A percentile compares a stretch with the other conserved stretches of the same genome.
Conservation (phyloP, 2,888 invertebrate genomes). For the Dryomyza anilis region DNA sequence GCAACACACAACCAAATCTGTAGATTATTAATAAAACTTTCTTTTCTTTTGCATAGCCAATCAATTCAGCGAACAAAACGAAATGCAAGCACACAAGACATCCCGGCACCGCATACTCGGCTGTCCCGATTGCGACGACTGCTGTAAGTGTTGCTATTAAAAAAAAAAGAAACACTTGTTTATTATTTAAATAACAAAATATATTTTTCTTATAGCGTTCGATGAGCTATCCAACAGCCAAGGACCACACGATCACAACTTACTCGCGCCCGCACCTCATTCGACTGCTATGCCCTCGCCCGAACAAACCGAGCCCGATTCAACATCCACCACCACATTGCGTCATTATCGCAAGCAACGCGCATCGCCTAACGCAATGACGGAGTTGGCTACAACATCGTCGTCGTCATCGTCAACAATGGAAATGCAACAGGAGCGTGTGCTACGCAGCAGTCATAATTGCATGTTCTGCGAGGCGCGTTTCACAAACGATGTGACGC, state of each 20-base stretch:
- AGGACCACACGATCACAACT: conserved; percentile 15
- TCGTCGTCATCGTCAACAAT: conserved; percentile 7
- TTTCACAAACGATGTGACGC: conserved; percentile 49
- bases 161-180: no score
- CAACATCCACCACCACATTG: conserved; percentile 48
- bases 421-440: conserved; percentile 30
- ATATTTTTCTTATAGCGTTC: conserved; percentile 14
- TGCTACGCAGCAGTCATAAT: conserved; percentile 44
- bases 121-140: conserved; percentile 54
- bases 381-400: no score
- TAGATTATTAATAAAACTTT: no score
- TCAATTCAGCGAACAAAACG: no score
- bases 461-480: conserved; percentile 50
- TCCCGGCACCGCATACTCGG: conserved; percentile 48
- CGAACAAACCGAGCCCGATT: conserved; percentile 56
- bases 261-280: conserved; percentile 22
- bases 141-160: no score
- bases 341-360: conserved; percentile 51
- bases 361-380: conserved; percentile 17
- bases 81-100: conserved; percentile 25
- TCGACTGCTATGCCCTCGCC: conserved; percentile 50
- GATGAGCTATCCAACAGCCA: conserved; percentile 11
- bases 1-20: no score
- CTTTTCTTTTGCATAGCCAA: no score
- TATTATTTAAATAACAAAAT: background rate